A percentile compares a stretch with the other conserved stretches of the same genome.
Conservation (phyloP, 2,797 vertebrate species). For the Melanotaenia maccullochi region DNA sequence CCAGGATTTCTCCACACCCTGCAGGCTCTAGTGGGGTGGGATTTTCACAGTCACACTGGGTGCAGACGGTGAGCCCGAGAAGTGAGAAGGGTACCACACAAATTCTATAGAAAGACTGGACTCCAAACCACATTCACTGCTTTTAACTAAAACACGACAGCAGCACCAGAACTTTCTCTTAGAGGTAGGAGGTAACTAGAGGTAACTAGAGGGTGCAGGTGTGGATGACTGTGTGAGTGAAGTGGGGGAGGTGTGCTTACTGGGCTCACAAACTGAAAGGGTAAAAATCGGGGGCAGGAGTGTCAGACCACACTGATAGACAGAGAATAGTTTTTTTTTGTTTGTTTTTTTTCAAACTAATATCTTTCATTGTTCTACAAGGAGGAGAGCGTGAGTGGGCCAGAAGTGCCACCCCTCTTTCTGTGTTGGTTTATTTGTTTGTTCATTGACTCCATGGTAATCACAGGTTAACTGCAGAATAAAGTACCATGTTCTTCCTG, state of each 20-base stretch:
- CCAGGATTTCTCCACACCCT: conserved; percentile 43
- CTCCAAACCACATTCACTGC: conserved; percentile 64
- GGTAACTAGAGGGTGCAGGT: conserved; percentile 22
- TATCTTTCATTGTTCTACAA: conserved; percentile 28
- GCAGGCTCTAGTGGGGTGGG: conserved; percentile 22
- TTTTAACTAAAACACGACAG: conserved; percentile 62
- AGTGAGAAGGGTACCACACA: conserved; percentile 50
- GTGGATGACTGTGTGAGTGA: conserved; percentile 19
- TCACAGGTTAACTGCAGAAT: conserved; percentile 36
- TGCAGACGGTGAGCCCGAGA: conserved; percentile 19
- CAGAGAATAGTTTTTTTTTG: conserved; percentile 30
- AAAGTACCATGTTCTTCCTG: conserved; percentile 8
- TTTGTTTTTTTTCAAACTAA: conserved; percentile 13
- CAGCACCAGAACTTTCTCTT: conserved; percentile 59
- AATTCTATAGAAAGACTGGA: conserved; percentile 48
- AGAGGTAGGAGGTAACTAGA: conserved; percentile 42
- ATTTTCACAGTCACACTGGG: conserved; percentile 31
- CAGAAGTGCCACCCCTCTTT: conserved; percentile 30
- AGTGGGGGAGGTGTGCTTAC: conserved; percentile 27
- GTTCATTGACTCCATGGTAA: conserved; percentile 50
- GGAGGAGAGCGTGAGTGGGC: conserved; percentile 32
- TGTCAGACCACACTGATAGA: conserved; percentile 58
- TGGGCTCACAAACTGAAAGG: conserved; percentile 46
- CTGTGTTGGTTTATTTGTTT: conserved; percentile 44
- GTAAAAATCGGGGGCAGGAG: conserved; percentile 25